phyloP scores from a whole-genome alignment of 2,113 vertebrate genomes.

The Echinops telfairi region DNA sequence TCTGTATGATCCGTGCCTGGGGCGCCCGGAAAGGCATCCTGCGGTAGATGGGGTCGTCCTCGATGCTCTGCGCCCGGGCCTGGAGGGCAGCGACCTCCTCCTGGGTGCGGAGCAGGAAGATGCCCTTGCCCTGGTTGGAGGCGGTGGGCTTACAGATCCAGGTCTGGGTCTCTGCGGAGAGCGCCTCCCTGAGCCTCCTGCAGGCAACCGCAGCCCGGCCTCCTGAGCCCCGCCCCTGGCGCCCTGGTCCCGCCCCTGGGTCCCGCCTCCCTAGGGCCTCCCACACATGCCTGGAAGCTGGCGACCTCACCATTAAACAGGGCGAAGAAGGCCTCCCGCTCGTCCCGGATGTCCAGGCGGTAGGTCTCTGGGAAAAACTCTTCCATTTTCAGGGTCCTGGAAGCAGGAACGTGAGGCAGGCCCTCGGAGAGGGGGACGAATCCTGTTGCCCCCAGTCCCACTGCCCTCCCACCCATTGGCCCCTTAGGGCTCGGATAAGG shows the following conservation, averaged over 20 bases:
- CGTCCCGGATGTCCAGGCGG: constrained; percentile 90
- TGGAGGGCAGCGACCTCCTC: constrained; percentile 86
- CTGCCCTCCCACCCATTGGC: too few relatives aligned
- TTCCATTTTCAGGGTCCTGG: constrained; percentile 90
- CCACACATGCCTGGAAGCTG: not conserved
- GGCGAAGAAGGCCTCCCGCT: constrained; percentile 91
- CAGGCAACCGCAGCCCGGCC: not conserved
- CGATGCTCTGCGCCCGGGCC: constrained; percentile 83
- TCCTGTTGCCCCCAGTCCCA: not conserved
- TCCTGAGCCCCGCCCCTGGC: not conserved
- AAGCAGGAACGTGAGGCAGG: not conserved
- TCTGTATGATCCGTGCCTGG: constrained; percentile 90
- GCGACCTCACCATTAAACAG: constrained; percentile 87
- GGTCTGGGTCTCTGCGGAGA: constrained; percentile 78
- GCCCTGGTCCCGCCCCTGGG: not conserved
- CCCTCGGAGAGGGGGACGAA: not conserved
- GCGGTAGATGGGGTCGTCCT: constrained; percentile 69
- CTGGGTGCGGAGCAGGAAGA: constrained; percentile 90
- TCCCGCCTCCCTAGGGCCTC: not conserved
- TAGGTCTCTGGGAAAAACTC: constrained; percentile 94
- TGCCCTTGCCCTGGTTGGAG: constrained; percentile 93
- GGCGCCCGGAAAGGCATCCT: constrained; percentile 74
- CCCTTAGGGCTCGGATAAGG: not conserved
- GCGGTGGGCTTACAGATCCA: constrained; percentile 96
- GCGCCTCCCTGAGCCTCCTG: not conserved